Conservation (phyloP, 1,140 invertebrate species). For the Cotesia vestalis region DNA sequence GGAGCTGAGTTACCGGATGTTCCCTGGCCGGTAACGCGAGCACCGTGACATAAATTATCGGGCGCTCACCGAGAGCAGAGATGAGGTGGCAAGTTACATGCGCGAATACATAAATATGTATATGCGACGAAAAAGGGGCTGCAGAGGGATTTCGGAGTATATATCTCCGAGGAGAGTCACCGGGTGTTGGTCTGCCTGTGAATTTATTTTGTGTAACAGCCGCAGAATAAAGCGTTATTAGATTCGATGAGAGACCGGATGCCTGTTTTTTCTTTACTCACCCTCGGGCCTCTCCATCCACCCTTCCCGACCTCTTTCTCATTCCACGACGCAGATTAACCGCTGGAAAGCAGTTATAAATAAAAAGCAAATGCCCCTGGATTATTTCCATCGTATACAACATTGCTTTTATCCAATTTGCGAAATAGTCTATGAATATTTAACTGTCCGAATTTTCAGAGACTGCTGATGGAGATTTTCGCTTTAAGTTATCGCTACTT, state of each 20-base stretch:
- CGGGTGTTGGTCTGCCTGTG: not conserved
- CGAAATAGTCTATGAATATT: conserved; percentile 41
- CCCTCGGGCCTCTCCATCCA: too few species aligned
- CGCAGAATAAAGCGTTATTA: conserved; percentile 5
- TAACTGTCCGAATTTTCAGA: conserved; percentile 19
- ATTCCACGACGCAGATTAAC: conserved; percentile 41
- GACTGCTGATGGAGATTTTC: too few species aligned
- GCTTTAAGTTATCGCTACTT: too few species aligned
- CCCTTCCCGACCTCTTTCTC: not conserved
- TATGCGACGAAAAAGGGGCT: not conserved
- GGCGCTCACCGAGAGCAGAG: not conserved
- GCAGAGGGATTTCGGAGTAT: too few species aligned
- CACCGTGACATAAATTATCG: conserved; percentile 40
- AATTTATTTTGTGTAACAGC: conserved; percentile 26
- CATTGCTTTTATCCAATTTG: conserved; percentile 37
- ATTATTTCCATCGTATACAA: conserved; percentile 21
- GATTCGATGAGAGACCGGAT: conserved; percentile 17
- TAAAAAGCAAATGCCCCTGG: conserved; percentile 43
- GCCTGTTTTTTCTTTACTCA: conserved; percentile 14
- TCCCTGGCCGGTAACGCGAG: conserved; percentile 21
- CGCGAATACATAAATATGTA: conserved; percentile 1
- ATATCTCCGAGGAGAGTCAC: not conserved
- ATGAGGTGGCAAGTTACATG: conserved; percentile 3
- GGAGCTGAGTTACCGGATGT: conserved; percentile 23
- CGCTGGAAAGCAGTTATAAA: conserved; percentile 47